phyloP scores from a whole-genome alignment of 2,797 vertebrate genomes.

The Coregonus suidteri region DNA sequence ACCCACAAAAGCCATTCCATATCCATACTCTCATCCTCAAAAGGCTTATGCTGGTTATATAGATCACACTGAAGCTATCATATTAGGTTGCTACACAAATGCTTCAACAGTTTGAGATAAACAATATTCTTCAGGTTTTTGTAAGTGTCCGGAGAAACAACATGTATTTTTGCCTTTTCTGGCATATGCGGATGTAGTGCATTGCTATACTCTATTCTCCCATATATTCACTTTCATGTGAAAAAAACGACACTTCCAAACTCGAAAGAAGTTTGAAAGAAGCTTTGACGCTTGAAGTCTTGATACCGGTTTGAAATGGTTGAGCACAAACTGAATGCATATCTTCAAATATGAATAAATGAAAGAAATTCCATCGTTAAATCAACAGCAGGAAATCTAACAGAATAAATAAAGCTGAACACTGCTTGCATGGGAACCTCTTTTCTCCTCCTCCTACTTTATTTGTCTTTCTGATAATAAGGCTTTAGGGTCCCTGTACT shows the following conservation, averaged over 20 bases:
- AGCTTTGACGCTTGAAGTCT: constrained; percentile 38
- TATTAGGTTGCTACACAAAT: not conserved
- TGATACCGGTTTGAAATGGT: constrained; percentile 27
- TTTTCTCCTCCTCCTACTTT: constrained; percentile 1
- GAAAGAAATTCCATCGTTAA: constrained; percentile 32
- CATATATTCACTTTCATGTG: constrained; percentile 40
- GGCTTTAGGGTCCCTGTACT: not conserved
- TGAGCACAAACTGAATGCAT: constrained; percentile 22
- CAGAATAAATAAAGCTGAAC: constrained; percentile 30
- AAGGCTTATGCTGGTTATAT: constrained; percentile 44
- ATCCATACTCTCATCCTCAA: constrained; percentile 42
- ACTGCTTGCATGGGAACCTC: not conserved
- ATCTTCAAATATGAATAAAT: constrained; percentile 36
- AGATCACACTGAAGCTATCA: not conserved
- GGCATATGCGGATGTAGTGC: not conserved
- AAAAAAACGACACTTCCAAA: constrained; percentile 25
- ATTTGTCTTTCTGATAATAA: constrained; percentile 1
- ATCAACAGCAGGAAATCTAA: constrained; percentile 37
- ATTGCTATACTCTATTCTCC: constrained; percentile 14
- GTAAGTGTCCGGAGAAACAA: not conserved
- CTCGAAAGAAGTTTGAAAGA: constrained; percentile 24
- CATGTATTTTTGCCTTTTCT: not conserved
- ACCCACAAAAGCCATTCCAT: constrained; percentile 38
- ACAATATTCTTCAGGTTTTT: not conserved
- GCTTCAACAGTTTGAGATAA: not conserved